Conservation (phyloP, 2,888 invertebrate species). For the Autographa gamma region DNA sequence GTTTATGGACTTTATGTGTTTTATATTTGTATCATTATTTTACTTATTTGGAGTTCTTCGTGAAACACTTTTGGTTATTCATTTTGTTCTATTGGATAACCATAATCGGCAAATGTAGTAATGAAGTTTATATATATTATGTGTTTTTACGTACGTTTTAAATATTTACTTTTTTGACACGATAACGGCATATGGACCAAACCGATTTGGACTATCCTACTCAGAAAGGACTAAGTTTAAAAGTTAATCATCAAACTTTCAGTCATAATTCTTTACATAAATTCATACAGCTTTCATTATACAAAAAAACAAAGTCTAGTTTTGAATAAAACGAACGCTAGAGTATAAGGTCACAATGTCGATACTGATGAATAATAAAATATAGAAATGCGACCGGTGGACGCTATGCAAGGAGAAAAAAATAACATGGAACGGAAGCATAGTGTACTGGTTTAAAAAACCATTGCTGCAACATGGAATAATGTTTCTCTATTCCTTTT, state of each 20-base stretch:
- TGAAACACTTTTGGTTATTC: no score
- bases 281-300: not conserved
- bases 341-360: not conserved
- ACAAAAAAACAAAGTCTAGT: not conserved
- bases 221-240: no score
- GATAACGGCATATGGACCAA: no score
- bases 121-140: no score
- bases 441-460: not conserved
- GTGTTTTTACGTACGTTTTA: no score
- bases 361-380: not conserved
- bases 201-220: no score
- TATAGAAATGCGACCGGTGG: not conserved
- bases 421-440: not conserved
- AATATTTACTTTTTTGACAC: no score
- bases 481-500: not conserved
- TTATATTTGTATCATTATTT: not conserved
- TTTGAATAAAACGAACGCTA: not conserved
- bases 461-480: not conserved
- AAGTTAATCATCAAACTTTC: no score
- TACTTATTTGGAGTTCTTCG: not conserved
- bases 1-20: not conserved
- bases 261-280: no score
- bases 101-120: no score
- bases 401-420: slow-evolving; percentile 6
- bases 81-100: no score